Evolutionary conservation across 2,888 invertebrate genomes (phyloP).

Genomic region (Phengaris arion): DNA sequence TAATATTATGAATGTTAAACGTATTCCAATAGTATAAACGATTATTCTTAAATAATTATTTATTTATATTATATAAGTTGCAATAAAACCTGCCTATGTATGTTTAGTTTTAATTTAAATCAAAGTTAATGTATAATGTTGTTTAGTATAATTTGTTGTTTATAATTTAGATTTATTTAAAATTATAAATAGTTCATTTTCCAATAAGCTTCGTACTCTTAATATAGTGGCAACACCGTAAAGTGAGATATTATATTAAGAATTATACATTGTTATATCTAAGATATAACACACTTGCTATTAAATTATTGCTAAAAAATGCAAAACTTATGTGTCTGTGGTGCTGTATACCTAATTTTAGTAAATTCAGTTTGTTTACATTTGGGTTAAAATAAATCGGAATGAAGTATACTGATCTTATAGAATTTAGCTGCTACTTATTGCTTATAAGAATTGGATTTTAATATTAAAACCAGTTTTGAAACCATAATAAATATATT

Average conservation of each 20-base stretch:
- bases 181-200: background rate
- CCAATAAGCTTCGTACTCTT: background rate
- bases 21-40: too few species aligned
- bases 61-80: too few species aligned
- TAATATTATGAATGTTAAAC: too few species aligned
- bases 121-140: background rate
- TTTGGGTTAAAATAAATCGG: too few species aligned
- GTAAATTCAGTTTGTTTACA: too few species aligned
- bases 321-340: background rate
- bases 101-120: too few species aligned
- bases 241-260: background rate
- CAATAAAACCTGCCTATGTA: too few species aligned
- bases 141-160: background rate
- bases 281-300: background rate
- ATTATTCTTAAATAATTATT: too few species aligned
- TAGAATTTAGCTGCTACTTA: background rate
- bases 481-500: conserved; percentile 9
- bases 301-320: background rate
- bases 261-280: background rate
- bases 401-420: background rate
- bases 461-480: background rate
- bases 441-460: background rate
- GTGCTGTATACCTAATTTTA: background rate
- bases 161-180: background rate
- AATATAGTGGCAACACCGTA: conserved; percentile 1